A percentile compares a stretch with the other conserved stretches of the same genome.
Conservation (phyloP, 2,113 vertebrate species). For the Pachypanchax playfairii region DNA sequence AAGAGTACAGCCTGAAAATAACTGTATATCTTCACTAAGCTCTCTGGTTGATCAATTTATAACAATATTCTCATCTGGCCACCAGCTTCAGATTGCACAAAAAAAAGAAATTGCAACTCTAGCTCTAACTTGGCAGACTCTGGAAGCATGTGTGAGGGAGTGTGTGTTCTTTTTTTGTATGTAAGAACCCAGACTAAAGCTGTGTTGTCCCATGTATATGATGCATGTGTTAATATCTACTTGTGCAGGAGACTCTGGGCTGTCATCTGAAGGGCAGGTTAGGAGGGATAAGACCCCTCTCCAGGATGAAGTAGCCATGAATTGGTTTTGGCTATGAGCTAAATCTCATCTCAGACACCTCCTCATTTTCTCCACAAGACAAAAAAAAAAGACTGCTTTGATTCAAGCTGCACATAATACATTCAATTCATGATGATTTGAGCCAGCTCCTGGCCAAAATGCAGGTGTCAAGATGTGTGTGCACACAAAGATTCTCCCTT, state of each 20-base stretch:
- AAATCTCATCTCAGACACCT: conserved; percentile 73
- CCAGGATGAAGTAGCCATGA: conserved; percentile 70
- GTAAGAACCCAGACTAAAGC: conserved; percentile 17
- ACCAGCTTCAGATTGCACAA: conserved; percentile 51
- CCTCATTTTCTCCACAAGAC: conserved; percentile 54
- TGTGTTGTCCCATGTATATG: not conserved
- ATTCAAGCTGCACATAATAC: conserved; percentile 55
- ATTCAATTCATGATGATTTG: conserved; percentile 59
- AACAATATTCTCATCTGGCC: conserved; percentile 70
- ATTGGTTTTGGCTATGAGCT: conserved; percentile 74
- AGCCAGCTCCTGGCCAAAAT: conserved; percentile 63
- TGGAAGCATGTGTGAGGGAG: conserved; percentile 10
- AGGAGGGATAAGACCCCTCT: conserved; percentile 69
- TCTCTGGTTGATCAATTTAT: conserved; percentile 69
- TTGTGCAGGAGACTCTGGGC: conserved; percentile 44
- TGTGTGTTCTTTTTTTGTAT: conserved; percentile 39
- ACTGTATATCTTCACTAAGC: conserved; percentile 62
- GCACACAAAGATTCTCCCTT: conserved; percentile 1
- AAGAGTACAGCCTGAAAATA: too few species aligned
- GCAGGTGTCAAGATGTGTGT: conserved; percentile 56
- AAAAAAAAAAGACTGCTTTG: conserved; percentile 52
- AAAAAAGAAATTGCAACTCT: conserved; percentile 37
- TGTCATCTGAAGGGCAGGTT: conserved; percentile 63
- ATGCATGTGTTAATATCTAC: conserved; percentile 5
- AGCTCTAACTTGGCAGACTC: conserved; percentile 53